These are phyloP conservation scores for Prunella strophiata DNA, from an alignment of 2,797 vertebrate species.

Conservation along the genomic window DNA sequence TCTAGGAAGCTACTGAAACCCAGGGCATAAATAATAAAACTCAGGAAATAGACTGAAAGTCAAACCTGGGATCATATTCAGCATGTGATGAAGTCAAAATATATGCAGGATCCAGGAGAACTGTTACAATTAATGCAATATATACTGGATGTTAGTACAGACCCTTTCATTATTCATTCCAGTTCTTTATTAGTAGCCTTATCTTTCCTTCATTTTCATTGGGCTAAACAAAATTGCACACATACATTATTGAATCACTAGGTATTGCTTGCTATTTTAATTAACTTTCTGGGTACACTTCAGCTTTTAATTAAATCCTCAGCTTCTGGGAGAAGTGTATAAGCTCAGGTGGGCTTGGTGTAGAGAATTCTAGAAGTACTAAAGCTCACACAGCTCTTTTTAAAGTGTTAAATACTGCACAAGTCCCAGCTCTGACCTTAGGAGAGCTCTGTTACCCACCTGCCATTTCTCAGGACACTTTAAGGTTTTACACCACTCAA, in stretches of 20 bases:
- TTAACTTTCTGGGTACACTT: slow-evolving; percentile 60
- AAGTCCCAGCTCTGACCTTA: neutral
- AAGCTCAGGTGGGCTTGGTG: neutral
- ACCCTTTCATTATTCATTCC: slow-evolving; percentile 43
- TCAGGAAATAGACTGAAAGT: neutral
- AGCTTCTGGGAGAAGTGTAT: slow-evolving; percentile 41
- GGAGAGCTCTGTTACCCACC: neutral
- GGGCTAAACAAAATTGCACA: slow-evolving; percentile 22
- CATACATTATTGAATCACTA: slow-evolving; percentile 42
- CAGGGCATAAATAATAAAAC: neutral
- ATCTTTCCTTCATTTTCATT: slow-evolving; percentile 55
- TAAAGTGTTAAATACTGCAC: neutral
- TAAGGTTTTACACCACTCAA: neutral
- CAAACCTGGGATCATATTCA: neutral
- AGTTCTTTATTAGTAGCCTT: slow-evolving; percentile 45
- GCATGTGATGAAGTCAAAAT: neutral
- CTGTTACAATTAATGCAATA: neutral
- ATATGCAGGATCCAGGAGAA: neutral
- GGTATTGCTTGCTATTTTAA: slow-evolving; percentile 62
- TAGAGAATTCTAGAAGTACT: neutral
- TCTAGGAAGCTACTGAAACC: slow-evolving; percentile 12
- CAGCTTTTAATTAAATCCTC: slow-evolving; percentile 67
- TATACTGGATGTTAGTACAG: neutral
- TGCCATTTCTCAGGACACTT: neutral
- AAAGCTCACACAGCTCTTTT: neutral